Evolutionary conservation across 2,888 invertebrate genomes (phyloP).

Genomic region (Polydrusus tereticollis): DNA sequence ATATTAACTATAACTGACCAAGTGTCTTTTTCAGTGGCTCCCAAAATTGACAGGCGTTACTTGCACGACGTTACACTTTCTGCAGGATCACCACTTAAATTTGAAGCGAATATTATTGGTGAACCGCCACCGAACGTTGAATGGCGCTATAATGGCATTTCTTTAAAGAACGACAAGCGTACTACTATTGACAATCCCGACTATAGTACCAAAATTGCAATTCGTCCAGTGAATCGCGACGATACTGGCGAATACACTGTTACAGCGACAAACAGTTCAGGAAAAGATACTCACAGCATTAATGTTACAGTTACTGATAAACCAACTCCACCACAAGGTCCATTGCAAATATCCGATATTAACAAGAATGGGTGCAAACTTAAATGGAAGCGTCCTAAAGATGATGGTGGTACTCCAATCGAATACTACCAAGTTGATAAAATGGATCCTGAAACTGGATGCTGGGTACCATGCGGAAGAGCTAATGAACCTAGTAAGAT

Average conservation of each 20-base stretch:
- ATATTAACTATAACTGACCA: background rate
- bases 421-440: conserved; percentile 97
- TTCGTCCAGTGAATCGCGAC: conserved; percentile 83
- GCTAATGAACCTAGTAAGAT: conserved; percentile 82
- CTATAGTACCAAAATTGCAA: conserved; percentile 88
- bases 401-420: conserved; percentile 95
- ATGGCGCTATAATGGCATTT: conserved; percentile 90
- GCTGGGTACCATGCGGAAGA: conserved; percentile 90
- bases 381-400: conserved; percentile 95
- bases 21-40: conserved; percentile 77
- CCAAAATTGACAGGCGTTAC: conserved; percentile 95
- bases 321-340: conserved; percentile 90
- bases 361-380: conserved; percentile 94
- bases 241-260: conserved; percentile 92
- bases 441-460: conserved; percentile 89
- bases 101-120: conserved; percentile 93
- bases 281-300: conserved; percentile 86
- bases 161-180: conserved; percentile 76
- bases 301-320: conserved; percentile 90
- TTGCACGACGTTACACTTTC: conserved; percentile 91
- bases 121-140: conserved; percentile 95
- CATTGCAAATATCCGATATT: conserved; percentile 88
- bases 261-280: conserved; percentile 88
- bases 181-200: conserved; percentile 87
- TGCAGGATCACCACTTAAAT: conserved; percentile 91